phyloP scores from a whole-genome alignment of 2,113 vertebrate genomes.

The Scomber colias region DNA sequence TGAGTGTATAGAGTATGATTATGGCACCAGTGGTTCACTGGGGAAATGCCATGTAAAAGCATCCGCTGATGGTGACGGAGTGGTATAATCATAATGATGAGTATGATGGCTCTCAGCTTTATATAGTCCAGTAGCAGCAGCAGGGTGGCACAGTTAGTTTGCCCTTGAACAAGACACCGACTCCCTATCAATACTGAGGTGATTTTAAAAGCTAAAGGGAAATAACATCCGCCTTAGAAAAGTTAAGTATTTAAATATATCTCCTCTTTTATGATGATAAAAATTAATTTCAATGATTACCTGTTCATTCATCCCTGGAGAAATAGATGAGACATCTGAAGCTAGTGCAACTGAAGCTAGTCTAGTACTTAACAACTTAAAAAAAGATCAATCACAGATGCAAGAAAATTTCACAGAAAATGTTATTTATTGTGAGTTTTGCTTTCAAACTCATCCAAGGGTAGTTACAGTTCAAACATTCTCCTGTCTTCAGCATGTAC shows the following conservation, averaged over 20 bases:
- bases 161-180: constrained; percentile 62
- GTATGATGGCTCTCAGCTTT: constrained; percentile 54
- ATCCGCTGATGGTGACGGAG: constrained; percentile 61
- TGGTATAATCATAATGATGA: constrained; percentile 51
- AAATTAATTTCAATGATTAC: not conserved
- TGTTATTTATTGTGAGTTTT: constrained; percentile 75
- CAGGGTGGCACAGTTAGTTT: constrained; percentile 15
- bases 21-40: constrained; percentile 43
- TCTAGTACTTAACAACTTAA: not conserved
- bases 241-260: not conserved
- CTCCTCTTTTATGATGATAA: constrained; percentile 5
- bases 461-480: constrained; percentile 54
- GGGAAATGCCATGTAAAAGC: constrained; percentile 56
- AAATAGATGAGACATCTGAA: not conserved
- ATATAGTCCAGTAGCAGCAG: constrained; percentile 49
- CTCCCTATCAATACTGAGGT: constrained; percentile 9
- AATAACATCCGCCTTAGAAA: not conserved
- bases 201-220: constrained; percentile 23
- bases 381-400: constrained; percentile 29
- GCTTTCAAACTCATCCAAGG: constrained; percentile 54
- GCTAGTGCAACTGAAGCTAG: not conserved
- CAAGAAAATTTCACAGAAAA: constrained; percentile 44
- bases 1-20: constrained; percentile 61
- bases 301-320: not conserved
- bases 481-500: constrained; percentile 77